Percentiles rank a stretch among this genome's conserved stretches.
Conservation (phyloP, 2,888 invertebrate genomes). For the Eupsilia transversa region DNA sequence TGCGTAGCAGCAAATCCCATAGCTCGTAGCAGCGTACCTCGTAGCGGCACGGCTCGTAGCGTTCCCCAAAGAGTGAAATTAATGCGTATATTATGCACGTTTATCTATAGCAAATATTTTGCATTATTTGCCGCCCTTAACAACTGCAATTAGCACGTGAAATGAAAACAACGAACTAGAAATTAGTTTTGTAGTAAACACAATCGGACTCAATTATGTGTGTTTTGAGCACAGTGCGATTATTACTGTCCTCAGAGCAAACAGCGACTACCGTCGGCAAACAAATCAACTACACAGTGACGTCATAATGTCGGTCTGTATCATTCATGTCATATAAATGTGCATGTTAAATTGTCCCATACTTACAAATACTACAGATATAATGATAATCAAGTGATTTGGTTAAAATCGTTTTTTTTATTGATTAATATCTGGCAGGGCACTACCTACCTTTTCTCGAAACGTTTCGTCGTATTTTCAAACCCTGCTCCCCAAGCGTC, state of each 20-base stretch:
- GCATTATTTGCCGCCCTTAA: background rate
- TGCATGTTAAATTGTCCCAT: background rate
- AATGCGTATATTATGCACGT: background rate
- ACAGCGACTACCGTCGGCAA: background rate
- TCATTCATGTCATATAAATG: background rate
- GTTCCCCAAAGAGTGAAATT: background rate
- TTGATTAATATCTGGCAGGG: too few relatives aligned
- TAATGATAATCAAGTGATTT: background rate
- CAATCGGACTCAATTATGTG: background rate
- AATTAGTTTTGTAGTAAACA: constrained; percentile 16
- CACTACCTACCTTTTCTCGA: too few relatives aligned
- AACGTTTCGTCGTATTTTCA: too few relatives aligned
- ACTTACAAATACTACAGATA: background rate
- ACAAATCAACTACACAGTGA: constrained; percentile 14
- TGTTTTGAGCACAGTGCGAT: constrained; percentile 2
- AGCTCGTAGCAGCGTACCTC: background rate
- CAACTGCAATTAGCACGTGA: background rate
- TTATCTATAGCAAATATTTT: constrained; percentile 7
- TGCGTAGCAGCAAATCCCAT: background rate
- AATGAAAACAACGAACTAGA: constrained; percentile 7
- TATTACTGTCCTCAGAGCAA: background rate
- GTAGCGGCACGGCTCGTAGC: background rate
- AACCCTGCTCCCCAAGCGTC: too few relatives aligned
- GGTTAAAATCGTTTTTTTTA: background rate
- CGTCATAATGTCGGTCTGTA: background rate